These are phyloP conservation scores for Sardinella longiceps DNA, from an alignment of 2,797 vertebrate species.

Conservation along the genomic window DNA sequence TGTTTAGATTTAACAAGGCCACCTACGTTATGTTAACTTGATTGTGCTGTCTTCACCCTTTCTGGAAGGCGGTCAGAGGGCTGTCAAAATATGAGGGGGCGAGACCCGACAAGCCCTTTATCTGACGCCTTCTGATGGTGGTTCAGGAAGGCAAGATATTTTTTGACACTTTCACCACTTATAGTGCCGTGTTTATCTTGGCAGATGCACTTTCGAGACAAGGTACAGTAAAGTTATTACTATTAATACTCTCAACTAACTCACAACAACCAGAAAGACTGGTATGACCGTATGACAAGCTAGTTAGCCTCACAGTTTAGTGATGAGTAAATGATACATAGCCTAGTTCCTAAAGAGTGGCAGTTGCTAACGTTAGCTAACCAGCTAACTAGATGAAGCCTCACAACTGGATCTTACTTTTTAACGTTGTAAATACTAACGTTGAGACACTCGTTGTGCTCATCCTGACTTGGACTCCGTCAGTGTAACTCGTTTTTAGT, in stretches of 20 bases:
- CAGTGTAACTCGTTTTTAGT: neutral
- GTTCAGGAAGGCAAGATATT: neutral
- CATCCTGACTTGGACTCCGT: neutral
- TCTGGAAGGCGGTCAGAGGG: neutral
- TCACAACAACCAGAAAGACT: neutral
- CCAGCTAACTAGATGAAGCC: neutral
- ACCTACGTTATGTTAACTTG: neutral
- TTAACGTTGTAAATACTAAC: neutral
- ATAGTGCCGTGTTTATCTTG: neutral
- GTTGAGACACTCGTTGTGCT: neutral
- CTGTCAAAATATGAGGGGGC: neutral
- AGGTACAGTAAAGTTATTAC: neutral
- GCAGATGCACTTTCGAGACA: neutral
- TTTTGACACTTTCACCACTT: neutral
- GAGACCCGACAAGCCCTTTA: neutral
- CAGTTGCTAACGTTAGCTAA: neutral
- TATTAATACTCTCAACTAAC: neutral
- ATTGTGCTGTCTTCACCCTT: neutral
- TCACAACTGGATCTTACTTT: neutral
- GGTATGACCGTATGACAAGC: neutral
- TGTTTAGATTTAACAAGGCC: neutral
- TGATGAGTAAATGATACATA: neutral
- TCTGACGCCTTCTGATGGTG: neutral
- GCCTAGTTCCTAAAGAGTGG: neutral
- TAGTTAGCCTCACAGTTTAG: neutral